Percentiles rank a stretch among this genome's conserved stretches.
These are phyloP conservation scores for Vanessa tameamea DNA, from an alignment of 1,140 invertebrate genomes.

Conservation along the genomic window DNA sequence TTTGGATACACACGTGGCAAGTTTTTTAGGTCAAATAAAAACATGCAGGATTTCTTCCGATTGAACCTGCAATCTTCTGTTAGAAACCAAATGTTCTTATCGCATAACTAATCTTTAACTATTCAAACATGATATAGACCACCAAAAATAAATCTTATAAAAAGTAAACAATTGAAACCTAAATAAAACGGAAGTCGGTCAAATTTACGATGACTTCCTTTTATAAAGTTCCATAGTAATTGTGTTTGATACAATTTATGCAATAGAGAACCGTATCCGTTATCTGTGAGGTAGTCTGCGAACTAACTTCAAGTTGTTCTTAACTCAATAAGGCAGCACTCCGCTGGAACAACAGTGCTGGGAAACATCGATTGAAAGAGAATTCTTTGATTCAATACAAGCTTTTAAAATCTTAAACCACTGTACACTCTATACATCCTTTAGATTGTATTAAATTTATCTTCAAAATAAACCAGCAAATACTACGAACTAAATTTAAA, in stretches of 20 bases:
- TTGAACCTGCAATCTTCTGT: too few relatives aligned
- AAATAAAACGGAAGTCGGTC: background rate
- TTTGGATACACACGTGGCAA: too few relatives aligned
- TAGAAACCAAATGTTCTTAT: too few relatives aligned
- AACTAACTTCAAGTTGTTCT: constrained; percentile 10
- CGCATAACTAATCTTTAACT: too few relatives aligned
- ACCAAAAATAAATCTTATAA: background rate
- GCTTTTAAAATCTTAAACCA: constrained; percentile 13
- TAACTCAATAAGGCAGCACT: constrained; percentile 15
- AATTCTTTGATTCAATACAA: constrained; percentile 23
- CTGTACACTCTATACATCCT: too few relatives aligned
- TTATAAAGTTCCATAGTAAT: constrained; percentile 8
- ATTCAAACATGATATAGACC: too few relatives aligned
- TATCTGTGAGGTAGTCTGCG: constrained; percentile 1
- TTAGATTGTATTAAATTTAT: too few relatives aligned
- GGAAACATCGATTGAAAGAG: constrained; percentile 7
- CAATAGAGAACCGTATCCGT: constrained; percentile 10
- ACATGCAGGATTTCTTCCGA: too few relatives aligned
- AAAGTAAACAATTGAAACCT: background rate
- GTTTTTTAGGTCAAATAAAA: too few relatives aligned
- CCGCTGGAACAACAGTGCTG: constrained; percentile 18
- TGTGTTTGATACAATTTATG: constrained; percentile 14
- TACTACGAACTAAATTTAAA: too few relatives aligned
- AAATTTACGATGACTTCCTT: constrained; percentile 1
- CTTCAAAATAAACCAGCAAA: too few relatives aligned